Evolutionary conservation across 1,140 invertebrate species (phyloP), one percentile per base, ranked within the genome.

Genomic region (Nasonia longicornis): DNA sequence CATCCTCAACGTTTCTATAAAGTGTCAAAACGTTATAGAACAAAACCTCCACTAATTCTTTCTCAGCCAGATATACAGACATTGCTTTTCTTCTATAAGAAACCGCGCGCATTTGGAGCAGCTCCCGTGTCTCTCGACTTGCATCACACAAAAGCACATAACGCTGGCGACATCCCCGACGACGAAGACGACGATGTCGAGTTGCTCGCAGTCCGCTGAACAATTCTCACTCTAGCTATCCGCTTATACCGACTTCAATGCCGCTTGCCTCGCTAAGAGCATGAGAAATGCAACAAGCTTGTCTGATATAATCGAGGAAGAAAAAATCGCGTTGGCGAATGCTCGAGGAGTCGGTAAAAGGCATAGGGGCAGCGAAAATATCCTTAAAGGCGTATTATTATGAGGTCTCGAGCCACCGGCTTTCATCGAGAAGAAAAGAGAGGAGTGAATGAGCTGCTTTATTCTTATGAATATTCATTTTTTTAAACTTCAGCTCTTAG

Each of bases 1-100:
- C 63, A 64, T n/a, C 20, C 52, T 64, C 64, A 64, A 75, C n/a
- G 29, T 12, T 58, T 48, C 73, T 35, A 42, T 38, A 29, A 63
- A 35, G 31, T 26, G 48, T 75, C 48, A 75, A 75, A 63, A 75
- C 45, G 31, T 75, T 75, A 75, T 64, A 64, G 10, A 52, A 64
- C 8, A 35, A 31, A 63, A 75, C 2, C 73, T 35, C n/a, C 20
- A 35, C 48, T 75, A 26, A 26, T 26, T 74, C 11, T 73, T 52
- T 52, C 22, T 22, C 22, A 58, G 20, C 4, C 16, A 58, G 16
- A n/a, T 58, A 58, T 58, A 58, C 52, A 58, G 16, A 20, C 20
- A n/a, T 20, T 58, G 6, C 38, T 42, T 11, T 42, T 8, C 3
- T 48, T 14, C 3, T 16, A 48, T 14, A 48, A 48, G 45, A 48